Percentiles rank a stretch among this genome's conserved stretches.
Conservation (phyloP, 2,113 vertebrate species). For the Chaetorhynchus papuensis region DNA sequence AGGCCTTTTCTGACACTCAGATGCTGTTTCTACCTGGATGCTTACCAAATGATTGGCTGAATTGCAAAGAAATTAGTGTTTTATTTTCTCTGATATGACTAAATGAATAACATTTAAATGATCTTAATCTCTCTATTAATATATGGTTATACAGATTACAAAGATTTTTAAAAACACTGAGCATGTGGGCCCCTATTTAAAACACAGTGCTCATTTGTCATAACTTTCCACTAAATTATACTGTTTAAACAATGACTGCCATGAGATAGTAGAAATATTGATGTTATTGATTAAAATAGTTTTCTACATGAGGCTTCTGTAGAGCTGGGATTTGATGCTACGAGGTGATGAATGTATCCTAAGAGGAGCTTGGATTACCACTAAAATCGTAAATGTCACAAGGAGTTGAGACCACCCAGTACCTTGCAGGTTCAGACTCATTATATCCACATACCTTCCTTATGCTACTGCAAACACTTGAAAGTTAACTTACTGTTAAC, state of each 20-base stretch:
- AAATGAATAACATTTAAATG: neutral
- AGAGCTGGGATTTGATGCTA: neutral
- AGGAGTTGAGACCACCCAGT: neutral
- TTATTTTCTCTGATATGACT: neutral
- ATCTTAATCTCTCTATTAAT: neutral
- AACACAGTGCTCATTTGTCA: neutral
- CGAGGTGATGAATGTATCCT: neutral
- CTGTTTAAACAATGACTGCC: neutral
- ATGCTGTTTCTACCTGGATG: neutral
- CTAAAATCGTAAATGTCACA: neutral
- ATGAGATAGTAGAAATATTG: neutral
- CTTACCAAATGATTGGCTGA: neutral
- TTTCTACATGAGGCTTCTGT: neutral
- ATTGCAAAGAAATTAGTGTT: neutral
- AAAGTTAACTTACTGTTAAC: neutral
- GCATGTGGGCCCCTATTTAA: neutral
- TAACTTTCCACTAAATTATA: neutral
- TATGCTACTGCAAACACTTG: neutral
- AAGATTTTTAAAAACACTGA: neutral
- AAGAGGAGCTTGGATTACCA: neutral
- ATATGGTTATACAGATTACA: neutral
- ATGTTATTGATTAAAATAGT: neutral
- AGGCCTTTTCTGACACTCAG: neutral
- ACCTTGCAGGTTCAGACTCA: neutral
- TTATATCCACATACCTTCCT: neutral